Base-by-base conservation (phyloP, 2,888 invertebrate species). In the Marronus borbonicus region DNA sequence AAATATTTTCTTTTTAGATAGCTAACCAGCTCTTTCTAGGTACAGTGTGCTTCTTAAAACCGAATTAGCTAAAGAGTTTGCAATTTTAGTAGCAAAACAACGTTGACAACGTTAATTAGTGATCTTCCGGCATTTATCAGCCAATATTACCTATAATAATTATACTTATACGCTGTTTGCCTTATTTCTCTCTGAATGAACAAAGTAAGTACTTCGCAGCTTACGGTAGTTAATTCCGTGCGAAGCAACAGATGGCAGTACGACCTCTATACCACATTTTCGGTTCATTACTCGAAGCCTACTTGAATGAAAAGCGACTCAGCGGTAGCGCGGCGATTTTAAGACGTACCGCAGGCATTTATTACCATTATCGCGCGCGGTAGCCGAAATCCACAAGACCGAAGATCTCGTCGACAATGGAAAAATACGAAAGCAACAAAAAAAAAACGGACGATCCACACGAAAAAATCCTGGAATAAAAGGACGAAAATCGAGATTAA, bases 401-500 rank as follows among this genome's bases (percentile, higher is more conserved):
- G 31, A 36, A 31, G 64, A 31, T 39, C 12, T 12, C 64, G 31
- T 31, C 39, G 12, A 64, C 64, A 64, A 64, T 55, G 20, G 20
- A 7, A 55, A 20, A 10, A 55, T 20, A 55, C 5, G 5, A 55
- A 55, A 55, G 3, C 0, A 20, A 20, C 0, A 55, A 55, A 55
- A 20, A 55, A 24, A 55, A 55, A 20, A 55, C 52, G 17, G n/a
- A 44, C 50, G 50, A 50, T 50, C 50, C n/a, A 50, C 52, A 52
- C 52, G 20, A 55, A 55, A 55, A 55, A 55, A 55, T 20, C 55
- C 39, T 17, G 20, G 55, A 17, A 55, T 55, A 55, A 55, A 55
- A 55, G 55, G 55, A 55, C 52, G 50, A 69, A 69, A 69, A 69
- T 55, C 69, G 52, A 69, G 69, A 69, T 69, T 69, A 69, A 69